Conservation (phyloP, 92 coral and sea anemone species). For the Epizoanthus ramosus region DNA sequence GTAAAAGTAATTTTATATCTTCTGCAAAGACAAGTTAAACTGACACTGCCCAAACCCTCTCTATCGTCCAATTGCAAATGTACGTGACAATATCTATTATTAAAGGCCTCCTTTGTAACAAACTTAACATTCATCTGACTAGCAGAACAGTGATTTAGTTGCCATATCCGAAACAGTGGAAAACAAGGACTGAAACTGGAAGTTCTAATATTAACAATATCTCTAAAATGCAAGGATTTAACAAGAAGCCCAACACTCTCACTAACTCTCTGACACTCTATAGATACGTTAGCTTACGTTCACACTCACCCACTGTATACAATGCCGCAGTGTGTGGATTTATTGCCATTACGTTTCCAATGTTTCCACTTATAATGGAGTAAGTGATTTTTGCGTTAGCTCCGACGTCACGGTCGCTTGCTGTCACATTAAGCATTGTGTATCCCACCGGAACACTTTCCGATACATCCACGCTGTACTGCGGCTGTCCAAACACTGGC, state of each 20-base stretch:
- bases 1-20: too few species aligned
- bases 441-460: slow-evolving; percentile 52
- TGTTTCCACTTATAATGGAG: slow-evolving; percentile 64
- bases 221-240: too few species aligned
- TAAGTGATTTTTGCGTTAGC: slow-evolving; percentile 56
- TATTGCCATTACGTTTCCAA: slow-evolving; percentile 58
- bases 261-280: too few species aligned
- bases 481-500: slow-evolving; percentile 49
- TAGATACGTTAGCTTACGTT: not conserved
- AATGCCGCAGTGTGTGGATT: slow-evolving; percentile 45
- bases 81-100: too few species aligned
- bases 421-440: slow-evolving; percentile 53
- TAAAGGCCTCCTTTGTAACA: too few species aligned
- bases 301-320: slow-evolving; percentile 52
- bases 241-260: too few species aligned
- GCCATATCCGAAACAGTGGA: not conserved
- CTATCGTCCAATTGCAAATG: too few species aligned
- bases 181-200: not conserved
- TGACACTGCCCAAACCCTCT: too few species aligned
- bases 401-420: slow-evolving; percentile 58
- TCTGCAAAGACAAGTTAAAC: too few species aligned
- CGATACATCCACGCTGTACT: slow-evolving; percentile 50
- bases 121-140: too few species aligned
- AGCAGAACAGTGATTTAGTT: not conserved
- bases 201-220: too few species aligned